Conservation (phyloP, 2,888 invertebrate genomes). For the Ariolimax columbianus region DNA sequence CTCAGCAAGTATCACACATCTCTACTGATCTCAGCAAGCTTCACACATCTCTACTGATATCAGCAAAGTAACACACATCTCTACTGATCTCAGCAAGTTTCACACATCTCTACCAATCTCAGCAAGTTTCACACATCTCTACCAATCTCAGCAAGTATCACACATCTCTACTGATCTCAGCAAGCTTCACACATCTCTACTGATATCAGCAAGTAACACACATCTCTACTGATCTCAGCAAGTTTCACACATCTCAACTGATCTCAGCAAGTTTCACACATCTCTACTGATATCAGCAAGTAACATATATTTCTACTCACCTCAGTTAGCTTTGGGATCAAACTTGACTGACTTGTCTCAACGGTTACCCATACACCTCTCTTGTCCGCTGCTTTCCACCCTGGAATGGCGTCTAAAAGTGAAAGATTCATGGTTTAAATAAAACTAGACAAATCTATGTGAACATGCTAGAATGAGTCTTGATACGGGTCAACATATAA, state of each 20-base stretch:
- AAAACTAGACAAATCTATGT: neutral
- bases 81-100: neutral
- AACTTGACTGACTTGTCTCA: slow-evolving; percentile 56
- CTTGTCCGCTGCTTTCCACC: slow-evolving; percentile 63
- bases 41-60: neutral
- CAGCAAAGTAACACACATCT: neutral
- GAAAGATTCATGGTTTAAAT: neutral
- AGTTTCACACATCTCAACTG: neutral
- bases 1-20: neutral
- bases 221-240: neutral
- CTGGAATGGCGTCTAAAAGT: slow-evolving; percentile 59
- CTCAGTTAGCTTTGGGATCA: slow-evolving; percentile 65
- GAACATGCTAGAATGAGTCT: neutral
- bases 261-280: neutral
- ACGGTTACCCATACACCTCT: slow-evolving; percentile 69
- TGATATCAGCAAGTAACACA: neutral
- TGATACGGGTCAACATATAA: no score
- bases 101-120: neutral
- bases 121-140: neutral
- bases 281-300: neutral
- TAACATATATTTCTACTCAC: slow-evolving; percentile 51
- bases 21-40: neutral
- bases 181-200: neutral
- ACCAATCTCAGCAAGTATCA: neutral
- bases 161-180: neutral